These are phyloP conservation scores for Aproaerema taeniolella DNA, from an alignment of 2,888 invertebrate species.

Conservation along the genomic window DNA sequence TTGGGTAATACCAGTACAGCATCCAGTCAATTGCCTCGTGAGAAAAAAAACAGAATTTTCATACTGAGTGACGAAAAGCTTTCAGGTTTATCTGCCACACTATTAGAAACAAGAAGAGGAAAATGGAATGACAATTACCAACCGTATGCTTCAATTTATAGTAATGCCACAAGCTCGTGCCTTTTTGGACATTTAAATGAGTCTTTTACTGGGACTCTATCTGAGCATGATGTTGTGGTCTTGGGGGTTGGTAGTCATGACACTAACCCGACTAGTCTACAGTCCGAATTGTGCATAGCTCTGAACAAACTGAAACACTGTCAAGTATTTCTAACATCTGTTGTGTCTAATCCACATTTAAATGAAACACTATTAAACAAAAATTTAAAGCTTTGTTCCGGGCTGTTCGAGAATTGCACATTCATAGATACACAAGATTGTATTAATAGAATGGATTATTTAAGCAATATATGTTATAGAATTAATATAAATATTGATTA, in stretches of 20 bases:
- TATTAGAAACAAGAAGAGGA: not conserved
- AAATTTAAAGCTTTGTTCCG: not conserved
- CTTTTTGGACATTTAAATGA: too few relatives aligned
- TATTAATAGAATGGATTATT: not conserved
- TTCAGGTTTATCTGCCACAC: not conserved
- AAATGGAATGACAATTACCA: not conserved
- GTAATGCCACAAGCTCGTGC: not conserved
- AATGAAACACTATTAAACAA: not conserved
- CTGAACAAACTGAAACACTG: not conserved
- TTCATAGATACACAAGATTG: not conserved
- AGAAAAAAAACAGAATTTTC: not conserved
- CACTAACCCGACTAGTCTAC: not conserved
- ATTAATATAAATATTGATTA: not conserved
- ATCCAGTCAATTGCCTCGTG: too few relatives aligned
- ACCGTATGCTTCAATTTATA: not conserved
- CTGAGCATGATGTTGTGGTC: not conserved
- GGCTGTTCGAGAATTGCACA: not conserved
- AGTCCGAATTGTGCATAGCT: not conserved
- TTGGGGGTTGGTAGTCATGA: not conserved
- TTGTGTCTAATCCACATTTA: not conserved
- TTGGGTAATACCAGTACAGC: too few relatives aligned
- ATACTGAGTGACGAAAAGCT: not conserved
- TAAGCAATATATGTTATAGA: not conserved
- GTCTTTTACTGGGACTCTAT: not conserved
- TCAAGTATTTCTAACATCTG: not conserved